Conservation (phyloP, 2,113 vertebrate genomes). For the Phalacrocorax pelagicus region DNA sequence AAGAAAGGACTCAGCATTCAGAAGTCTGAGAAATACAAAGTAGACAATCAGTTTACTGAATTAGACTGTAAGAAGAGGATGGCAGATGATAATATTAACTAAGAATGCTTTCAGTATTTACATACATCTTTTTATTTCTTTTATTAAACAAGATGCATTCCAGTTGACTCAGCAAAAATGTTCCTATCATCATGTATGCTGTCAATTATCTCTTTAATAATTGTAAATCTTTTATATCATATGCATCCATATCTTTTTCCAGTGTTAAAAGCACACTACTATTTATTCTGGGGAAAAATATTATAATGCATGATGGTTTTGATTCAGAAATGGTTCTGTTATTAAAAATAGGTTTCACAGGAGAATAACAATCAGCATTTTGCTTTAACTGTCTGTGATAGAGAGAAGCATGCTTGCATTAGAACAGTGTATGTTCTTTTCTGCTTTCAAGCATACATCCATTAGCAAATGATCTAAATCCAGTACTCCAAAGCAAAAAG, state of each 20-base stretch:
- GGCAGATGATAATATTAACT: slow-evolving; percentile 50
- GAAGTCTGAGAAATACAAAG: slow-evolving; percentile 15
- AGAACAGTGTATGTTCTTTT: background rate
- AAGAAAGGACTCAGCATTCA: slow-evolving; percentile 19
- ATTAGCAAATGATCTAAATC: background rate
- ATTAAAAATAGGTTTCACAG: background rate
- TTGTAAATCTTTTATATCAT: slow-evolving; percentile 18
- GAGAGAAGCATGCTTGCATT: background rate
- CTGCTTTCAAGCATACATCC: background rate
- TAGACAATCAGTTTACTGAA: slow-evolving; percentile 50
- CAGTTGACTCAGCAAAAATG: slow-evolving; percentile 40
- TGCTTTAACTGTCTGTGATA: background rate
- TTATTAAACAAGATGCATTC: slow-evolving; percentile 62
- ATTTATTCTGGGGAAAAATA: slow-evolving; percentile 22
- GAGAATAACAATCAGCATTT: background rate
- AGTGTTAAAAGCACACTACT: slow-evolving; percentile 43
- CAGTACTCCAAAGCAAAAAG: background rate
- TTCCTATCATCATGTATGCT: slow-evolving; percentile 36
- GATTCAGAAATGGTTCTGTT: background rate
- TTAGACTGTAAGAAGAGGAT: slow-evolving; percentile 13
- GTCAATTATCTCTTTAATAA: slow-evolving; percentile 58
- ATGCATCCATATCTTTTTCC: slow-evolving; percentile 5
- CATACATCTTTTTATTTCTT: slow-evolving; percentile 23
- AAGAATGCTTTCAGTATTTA: slow-evolving; percentile 48
- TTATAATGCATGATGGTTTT: background rate